Base-by-base conservation (phyloP, 2,797 vertebrate species). In the Spheniscus humboldti region DNA sequence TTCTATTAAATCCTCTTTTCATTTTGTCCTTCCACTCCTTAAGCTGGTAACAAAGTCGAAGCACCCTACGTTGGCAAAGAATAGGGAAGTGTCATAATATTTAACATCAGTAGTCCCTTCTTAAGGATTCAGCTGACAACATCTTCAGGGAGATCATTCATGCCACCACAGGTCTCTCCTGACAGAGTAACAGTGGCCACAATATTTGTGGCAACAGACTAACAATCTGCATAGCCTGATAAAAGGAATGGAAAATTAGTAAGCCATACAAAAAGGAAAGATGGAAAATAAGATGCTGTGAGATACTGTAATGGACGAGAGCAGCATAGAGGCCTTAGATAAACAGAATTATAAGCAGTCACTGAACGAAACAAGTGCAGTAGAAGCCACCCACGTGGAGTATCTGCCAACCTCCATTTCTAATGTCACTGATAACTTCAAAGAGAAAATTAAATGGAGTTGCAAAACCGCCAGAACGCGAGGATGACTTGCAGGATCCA, bases 401-500 rank as follows among this genome's bases (percentile, higher is more conserved):
- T 90, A 82, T 90, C 80, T 95, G 95, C 95, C 94, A 94, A 59
- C 64, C 64, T 93, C 90, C 60, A 92, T 84, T 96, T 96, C 91
- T 94, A 94, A 94, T 93, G 88, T 82, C 86, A 86, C 91, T 92
- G 92, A 88, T 95, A 96, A 94, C 86, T 96, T 96, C 92, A 95
- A 88, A 94, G 91, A 86, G 94, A 94, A 96, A 96, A 97, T 94
- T 83, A 96, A 95, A 96, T 94, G 83, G 91, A 93, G 64, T 76
- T 85, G 69, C 60, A 79, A 91, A 92, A 53, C 64, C 2, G 8
- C 63, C 91, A 95, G 85, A 90, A 91, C 4, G 33, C 66, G 28
- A 94, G 77, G 91, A 97, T 97, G 97, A 97, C 95, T 96, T 96
- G 96, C 96, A 97, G 77, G 92, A 95, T 96, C 55, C 59, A 67